These are phyloP conservation scores for Molanna angustata DNA, from an alignment of 2,888 invertebrate genomes.

Conservation along the genomic window DNA sequence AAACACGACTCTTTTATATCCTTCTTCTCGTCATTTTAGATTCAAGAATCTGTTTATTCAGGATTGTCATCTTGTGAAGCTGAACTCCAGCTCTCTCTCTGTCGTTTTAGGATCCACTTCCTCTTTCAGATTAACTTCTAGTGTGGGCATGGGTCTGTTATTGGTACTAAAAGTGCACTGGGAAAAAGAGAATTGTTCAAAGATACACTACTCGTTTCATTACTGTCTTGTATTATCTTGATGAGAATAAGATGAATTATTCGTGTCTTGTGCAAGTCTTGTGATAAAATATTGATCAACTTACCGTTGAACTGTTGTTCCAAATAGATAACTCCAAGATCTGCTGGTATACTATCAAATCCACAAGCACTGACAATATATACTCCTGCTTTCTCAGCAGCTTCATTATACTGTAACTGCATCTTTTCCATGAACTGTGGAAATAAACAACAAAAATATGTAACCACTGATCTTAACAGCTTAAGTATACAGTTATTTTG, in stretches of 20 bases:
- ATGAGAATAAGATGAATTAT: not conserved
- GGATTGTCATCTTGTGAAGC: too few relatives aligned
- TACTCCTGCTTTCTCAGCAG: constrained; percentile 74
- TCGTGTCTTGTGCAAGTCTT: not conserved
- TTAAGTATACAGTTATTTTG: too few relatives aligned
- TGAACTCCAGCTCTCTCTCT: too few relatives aligned
- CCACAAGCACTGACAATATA: constrained; percentile 91
- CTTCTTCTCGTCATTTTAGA: too few relatives aligned
- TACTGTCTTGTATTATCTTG: not conserved
- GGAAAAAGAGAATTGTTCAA: not conserved
- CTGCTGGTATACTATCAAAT: constrained; percentile 88
- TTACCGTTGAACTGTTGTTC: constrained; percentile 73
- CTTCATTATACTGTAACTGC: constrained; percentile 75
- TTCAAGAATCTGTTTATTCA: too few relatives aligned
- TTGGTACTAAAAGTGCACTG: not conserved
- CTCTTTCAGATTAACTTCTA: not conserved
- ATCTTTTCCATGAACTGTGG: constrained; percentile 78
- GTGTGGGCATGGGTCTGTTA: not conserved
- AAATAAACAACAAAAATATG: not conserved
- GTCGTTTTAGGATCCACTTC: too few relatives aligned
- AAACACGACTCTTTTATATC: too few relatives aligned
- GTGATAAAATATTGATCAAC: not conserved
- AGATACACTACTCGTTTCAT: not conserved
- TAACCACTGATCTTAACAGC: not conserved
- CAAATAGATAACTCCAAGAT: constrained; percentile 79